phyloP scores from a whole-genome alignment of 2,797 vertebrate genomes.

The Artibeus jamaicensis region DNA sequence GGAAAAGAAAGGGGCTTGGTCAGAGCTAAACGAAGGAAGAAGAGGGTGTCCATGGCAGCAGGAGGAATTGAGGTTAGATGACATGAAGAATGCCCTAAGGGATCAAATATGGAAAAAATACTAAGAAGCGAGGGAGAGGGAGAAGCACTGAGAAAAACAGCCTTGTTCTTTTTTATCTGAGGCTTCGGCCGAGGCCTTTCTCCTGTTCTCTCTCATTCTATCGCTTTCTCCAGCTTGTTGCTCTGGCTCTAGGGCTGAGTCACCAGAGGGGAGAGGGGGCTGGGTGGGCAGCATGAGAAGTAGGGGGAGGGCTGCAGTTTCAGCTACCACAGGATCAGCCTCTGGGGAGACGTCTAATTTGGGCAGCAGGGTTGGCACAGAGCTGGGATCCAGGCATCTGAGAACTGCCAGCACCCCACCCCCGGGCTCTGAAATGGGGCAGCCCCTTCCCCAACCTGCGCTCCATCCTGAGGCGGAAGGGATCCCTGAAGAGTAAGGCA shows the following conservation, averaged over 20 bases:
- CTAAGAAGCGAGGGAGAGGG: neutral
- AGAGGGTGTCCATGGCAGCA: neutral
- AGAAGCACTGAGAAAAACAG: conserved; percentile 5
- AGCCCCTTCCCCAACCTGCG: neutral
- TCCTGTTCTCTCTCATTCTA: neutral
- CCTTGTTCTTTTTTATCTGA: neutral
- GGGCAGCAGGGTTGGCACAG: conserved; percentile 39
- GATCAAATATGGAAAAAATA: neutral
- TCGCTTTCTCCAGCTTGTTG: neutral
- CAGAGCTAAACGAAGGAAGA: neutral
- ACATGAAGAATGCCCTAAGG: neutral
- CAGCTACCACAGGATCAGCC: conserved; percentile 23
- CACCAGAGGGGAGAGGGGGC: conserved; percentile 47
- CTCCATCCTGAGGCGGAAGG: neutral
- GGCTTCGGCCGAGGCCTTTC: neutral
- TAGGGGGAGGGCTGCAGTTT: conserved; percentile 1
- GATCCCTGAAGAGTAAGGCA: neutral
- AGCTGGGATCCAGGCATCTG: conserved; percentile 13
- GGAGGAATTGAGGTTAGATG: neutral
- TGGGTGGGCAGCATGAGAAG: neutral
- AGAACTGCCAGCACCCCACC: neutral
- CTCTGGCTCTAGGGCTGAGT: conserved; percentile 64
- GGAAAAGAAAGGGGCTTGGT: neutral
- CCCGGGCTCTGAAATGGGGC: neutral
- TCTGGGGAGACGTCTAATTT: conserved; percentile 68